A percentile compares a stretch with the other conserved stretches of the same genome.
Evolutionary conservation across 1,140 invertebrate genomes (phyloP).

Genomic region (Trichonephila clavipes): DNA sequence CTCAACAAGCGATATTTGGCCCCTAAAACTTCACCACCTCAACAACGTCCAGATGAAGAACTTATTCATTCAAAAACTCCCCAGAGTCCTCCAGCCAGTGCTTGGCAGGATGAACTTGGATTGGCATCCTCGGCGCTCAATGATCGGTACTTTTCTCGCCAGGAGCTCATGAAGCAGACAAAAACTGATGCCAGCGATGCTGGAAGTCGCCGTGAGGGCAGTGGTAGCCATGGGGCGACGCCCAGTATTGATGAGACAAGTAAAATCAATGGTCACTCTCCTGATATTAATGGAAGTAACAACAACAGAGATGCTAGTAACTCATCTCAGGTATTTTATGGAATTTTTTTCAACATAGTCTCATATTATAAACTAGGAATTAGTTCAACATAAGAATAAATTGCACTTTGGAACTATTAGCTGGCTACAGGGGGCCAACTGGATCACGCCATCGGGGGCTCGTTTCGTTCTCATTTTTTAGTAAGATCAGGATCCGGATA

Average conservation of each 20-base stretch:
- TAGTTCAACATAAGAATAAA: too few species aligned
- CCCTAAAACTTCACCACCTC: neutral
- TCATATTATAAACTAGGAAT: too few species aligned
- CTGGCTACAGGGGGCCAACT: too few species aligned
- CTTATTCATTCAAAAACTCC: neutral
- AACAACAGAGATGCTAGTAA: constrained; percentile 33
- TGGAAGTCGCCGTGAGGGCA: constrained; percentile 48
- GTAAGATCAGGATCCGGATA: too few species aligned
- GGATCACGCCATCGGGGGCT: too few species aligned
- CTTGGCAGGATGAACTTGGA: constrained; percentile 78
- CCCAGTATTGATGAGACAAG: constrained; percentile 12
- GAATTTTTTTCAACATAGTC: too few species aligned
- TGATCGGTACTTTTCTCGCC: constrained; percentile 78
- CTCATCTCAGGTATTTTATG: constrained; percentile 60
- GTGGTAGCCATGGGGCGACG: constrained; percentile 17
- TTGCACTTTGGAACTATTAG: too few species aligned
- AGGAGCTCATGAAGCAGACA: constrained; percentile 76
- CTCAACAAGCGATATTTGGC: constrained; percentile 76
- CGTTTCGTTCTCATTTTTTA: too few species aligned
- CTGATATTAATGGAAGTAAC: constrained; percentile 66
- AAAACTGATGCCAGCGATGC: constrained; percentile 74
- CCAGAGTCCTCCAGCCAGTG: constrained; percentile 3
- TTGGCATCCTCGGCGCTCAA: constrained; percentile 79
- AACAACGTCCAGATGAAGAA: constrained; percentile 10
- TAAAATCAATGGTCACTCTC: constrained; percentile 77